Evolutionary conservation across 2,113 vertebrate genomes (phyloP), one percentile per base, ranked within the genome.

Genomic region (Drymodes brunneopygia): DNA sequence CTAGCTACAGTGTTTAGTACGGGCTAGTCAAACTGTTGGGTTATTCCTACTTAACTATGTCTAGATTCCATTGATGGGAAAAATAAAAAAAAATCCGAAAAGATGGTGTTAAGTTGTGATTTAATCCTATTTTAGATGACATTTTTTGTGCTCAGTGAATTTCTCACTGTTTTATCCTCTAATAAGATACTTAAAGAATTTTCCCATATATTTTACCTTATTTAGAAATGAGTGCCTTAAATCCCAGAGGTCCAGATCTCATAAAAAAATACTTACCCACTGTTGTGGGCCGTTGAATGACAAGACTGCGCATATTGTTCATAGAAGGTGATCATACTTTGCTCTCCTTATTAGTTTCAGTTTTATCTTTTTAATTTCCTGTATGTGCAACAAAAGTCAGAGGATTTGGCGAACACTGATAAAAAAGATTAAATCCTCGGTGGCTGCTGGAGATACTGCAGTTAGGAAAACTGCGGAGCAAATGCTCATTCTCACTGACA

Each of bases 331-430:
- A 36, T 60, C 57, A 72, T 75, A 70, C 38, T 69, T 88, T 60
- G 3, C 54, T 94, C 25, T 94, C 36, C 35, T 89, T 88, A 80
- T 86, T 89, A 84, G 38, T 65, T 70, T 81, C 81, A 71, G 47
- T 61, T 91, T 94, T 95, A 86, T 86, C 89, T 91, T 92, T 96
- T 91, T 88, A 89, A 86, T 96, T 94, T 95, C 89, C 91, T 94
- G 86, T 69, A 42, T 45, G 66, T 72, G 62, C 44, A 94, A 75
- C 22, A 56, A 35, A 91, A 94, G 31, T 69, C 53, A 69, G 60
- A 85, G 42, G 66, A 79, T 90, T 75, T 91, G 61, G 29, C 0
- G 0, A 53, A 27, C 10, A 12, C 28, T 82, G 44, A 78, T 89
- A 58, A 28, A 62, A 84, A 84, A 51, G 40, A 91, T 78, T 95